Base-by-base conservation (phyloP, 1,140 invertebrate species). In the Latrodectus geometricus region DNA sequence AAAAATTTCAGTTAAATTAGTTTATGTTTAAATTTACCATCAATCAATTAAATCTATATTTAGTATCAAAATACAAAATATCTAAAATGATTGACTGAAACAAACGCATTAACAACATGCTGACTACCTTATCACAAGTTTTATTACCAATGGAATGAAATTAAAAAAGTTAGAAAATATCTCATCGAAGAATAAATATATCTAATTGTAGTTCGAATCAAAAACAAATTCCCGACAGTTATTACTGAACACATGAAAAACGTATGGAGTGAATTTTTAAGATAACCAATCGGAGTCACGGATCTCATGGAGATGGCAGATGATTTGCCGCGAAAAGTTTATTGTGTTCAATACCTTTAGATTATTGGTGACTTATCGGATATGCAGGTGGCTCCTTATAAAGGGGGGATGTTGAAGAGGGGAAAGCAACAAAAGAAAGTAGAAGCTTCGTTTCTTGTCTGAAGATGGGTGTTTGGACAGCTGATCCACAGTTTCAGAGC, bases 301-400 rank as follows among this genome's bases (percentile, higher is more conserved):
- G 23, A 49, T 14, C 8, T 56, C 11, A 14, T 9, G n/a, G 70
- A 49, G 56, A 4, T 15, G 65, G 82, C 73, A 84, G 82, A 48
- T 75, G 82, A 75, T 84, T 84, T 76, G 73, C 76, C 72, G 23
- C 17, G 12, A 15, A 9, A 65, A 49, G 56, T 52, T 79, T 68
- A 79, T 79, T 68, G 77, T 23, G 48, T 79, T 35, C 56, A 52
- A 79, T 79, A 68, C 66, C 20, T 50, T 4, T 66, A 66, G 20
- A 21, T 49, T 84, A 84, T 84, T 84, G 82, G 82, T 84, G 82
- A 84, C 82, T 84, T 84, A 84, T 84, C 21, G 73, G 82, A 76
- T 68, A 50, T 52, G n/a, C 74, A 84, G 74, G 82, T 84, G 72
- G 35, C 68, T 23, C n/a, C 23, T 21, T 56, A 8, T 61, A 8